phyloP scores from a whole-genome alignment of 2,888 invertebrate genomes.

The Diplazon laetatorius region DNA sequence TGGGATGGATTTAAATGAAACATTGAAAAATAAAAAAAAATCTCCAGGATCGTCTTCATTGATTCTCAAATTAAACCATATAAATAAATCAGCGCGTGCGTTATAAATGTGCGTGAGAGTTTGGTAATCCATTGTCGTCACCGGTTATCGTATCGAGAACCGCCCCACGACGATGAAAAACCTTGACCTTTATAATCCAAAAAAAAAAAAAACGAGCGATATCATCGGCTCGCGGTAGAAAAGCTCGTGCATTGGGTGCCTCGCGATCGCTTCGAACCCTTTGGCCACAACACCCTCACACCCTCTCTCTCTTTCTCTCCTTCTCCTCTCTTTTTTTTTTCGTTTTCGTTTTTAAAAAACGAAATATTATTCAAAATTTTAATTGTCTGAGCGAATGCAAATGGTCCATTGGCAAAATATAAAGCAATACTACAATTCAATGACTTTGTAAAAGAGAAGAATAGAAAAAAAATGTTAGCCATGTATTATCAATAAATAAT shows the following conservation, averaged over 20 bases:
- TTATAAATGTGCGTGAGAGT: constrained; percentile 56
- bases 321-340: too few species aligned
- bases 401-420: too few species aligned
- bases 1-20: constrained; percentile 11
- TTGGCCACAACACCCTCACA: background rate
- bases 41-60: background rate
- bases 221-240: constrained; percentile 34
- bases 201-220: constrained; percentile 34
- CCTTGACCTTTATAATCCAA: constrained; percentile 69
- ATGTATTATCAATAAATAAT: too few species aligned
- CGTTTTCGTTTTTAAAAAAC: too few species aligned
- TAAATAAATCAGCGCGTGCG: constrained; percentile 13
- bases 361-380: too few species aligned
- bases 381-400: too few species aligned
- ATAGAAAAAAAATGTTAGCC: too few species aligned
- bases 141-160: background rate
- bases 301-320: background rate
- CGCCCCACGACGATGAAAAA: constrained; percentile 14
- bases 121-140: constrained; percentile 62
- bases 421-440: too few species aligned
- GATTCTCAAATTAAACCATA: background rate
- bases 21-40: constrained; percentile 22
- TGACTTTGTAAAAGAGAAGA: too few species aligned
- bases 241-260: constrained; percentile 29
- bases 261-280: constrained; percentile 15